phyloP scores from a whole-genome alignment of 2,797 vertebrate genomes.

The Halcyon badia region DNA sequence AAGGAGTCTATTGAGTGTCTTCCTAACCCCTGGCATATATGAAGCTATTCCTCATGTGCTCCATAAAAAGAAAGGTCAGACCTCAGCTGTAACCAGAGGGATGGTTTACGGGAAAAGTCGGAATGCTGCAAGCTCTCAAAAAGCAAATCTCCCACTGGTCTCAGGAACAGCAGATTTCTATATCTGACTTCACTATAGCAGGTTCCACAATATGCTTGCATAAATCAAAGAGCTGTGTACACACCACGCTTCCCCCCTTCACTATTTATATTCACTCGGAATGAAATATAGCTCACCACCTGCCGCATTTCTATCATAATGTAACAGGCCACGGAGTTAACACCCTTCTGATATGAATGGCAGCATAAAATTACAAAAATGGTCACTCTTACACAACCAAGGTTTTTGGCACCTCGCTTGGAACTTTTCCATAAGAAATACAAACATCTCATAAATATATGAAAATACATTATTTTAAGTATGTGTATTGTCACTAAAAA shows the following conservation, averaged over 20 bases:
- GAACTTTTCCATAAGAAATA: neutral
- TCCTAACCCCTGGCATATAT: neutral
- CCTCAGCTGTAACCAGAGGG: neutral
- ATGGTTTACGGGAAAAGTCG: neutral
- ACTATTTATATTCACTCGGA: constrained; percentile 69
- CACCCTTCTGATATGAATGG: constrained; percentile 10
- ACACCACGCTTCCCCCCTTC: constrained; percentile 32
- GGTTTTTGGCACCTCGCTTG: neutral
- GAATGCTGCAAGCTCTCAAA: constrained; percentile 7
- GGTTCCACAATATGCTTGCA: constrained; percentile 51
- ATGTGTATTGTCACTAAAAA: neutral
- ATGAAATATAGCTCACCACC: constrained; percentile 51
- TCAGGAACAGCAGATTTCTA: constrained; percentile 41
- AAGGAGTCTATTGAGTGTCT: neutral
- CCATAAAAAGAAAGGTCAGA: neutral
- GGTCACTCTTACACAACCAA: neutral
- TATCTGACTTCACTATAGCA: constrained; percentile 37
- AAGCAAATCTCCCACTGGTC: constrained; percentile 6
- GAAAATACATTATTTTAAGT: neutral
- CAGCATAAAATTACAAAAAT: constrained; percentile 1
- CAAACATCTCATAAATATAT: neutral
- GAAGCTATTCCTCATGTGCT: neutral
- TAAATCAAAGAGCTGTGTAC: constrained; percentile 56
- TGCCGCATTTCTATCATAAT: neutral
- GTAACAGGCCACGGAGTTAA: constrained; percentile 11